Evolutionary conservation across 2,113 vertebrate genomes (phyloP).

Genomic region (Cavia porcellus): DNA sequence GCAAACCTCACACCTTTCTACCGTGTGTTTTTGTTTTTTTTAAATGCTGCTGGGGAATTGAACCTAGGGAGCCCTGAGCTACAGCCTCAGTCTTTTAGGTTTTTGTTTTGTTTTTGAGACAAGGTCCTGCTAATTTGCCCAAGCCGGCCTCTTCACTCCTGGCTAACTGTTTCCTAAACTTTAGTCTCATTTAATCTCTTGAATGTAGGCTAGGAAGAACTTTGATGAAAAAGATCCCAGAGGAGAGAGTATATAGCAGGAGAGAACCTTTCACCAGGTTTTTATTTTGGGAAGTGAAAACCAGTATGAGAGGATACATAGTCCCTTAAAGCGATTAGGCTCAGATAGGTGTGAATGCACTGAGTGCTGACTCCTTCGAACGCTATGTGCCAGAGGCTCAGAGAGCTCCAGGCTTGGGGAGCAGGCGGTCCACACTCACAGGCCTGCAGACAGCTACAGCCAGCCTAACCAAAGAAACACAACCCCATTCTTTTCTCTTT

Average conservation of each 20-base stretch:
- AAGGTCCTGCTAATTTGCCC: neutral
- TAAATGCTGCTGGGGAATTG: neutral
- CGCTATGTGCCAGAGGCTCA: fast-evolving
- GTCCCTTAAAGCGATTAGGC: neutral
- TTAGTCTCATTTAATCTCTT: neutral
- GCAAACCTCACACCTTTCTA: neutral
- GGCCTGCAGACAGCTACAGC: neutral
- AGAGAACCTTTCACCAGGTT: neutral
- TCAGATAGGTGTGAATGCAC: neutral
- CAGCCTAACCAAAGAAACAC: neutral
- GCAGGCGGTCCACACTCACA: neutral
- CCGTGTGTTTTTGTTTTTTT: neutral
- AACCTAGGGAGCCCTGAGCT: neutral
- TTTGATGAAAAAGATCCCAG: neutral
- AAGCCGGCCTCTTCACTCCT: neutral
- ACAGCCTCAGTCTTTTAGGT: neutral
- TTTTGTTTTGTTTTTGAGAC: neutral
- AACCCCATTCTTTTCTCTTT: neutral
- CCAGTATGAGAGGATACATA: neutral
- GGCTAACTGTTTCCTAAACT: neutral
- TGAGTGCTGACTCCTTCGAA: fast-evolving
- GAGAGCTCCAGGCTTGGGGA: neutral
- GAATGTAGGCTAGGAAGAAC: neutral
- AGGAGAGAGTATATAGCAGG: neutral
- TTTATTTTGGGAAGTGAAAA: neutral